Evolutionary conservation across 2,113 vertebrate genomes (phyloP).

Genomic region (Ptilorrhoa leucosticta): DNA sequence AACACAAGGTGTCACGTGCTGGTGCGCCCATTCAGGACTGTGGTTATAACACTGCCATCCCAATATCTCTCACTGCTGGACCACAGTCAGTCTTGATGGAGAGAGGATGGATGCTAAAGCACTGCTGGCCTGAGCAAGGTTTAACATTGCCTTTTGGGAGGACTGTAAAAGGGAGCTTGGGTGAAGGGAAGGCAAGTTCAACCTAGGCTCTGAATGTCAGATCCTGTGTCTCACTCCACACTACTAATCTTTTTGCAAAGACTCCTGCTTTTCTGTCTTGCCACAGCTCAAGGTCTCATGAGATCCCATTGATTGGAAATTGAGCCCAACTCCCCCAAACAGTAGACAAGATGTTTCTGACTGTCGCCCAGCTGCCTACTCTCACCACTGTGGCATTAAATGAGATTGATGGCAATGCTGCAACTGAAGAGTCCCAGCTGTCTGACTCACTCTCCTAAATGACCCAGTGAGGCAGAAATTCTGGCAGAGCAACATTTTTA

Average conservation of each 20-base stretch:
- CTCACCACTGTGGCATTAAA: background rate
- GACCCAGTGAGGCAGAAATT: background rate
- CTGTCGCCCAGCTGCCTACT: background rate
- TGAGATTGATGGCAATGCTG: background rate
- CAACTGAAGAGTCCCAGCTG: background rate
- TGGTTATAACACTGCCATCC: background rate
- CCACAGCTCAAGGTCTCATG: background rate
- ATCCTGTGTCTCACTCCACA: background rate
- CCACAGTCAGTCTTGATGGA: background rate
- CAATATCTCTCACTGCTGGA: background rate
- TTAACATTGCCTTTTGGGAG: background rate
- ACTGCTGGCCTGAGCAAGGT: background rate
- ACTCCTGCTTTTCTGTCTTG: background rate
- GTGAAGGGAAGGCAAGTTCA: background rate
- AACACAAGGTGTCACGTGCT: background rate
- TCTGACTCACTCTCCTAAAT: background rate
- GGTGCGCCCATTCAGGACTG: background rate
- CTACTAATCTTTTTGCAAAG: background rate
- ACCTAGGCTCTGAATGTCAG: background rate
- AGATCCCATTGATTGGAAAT: background rate
- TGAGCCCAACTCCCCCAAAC: background rate
- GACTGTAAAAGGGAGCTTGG: background rate
- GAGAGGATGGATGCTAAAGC: background rate
- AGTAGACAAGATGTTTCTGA: background rate
- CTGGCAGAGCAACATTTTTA: too few relatives aligned